These are phyloP conservation scores for Agrilus cyanescens DNA, from an alignment of 2,888 invertebrate species.

Conservation along the genomic window DNA sequence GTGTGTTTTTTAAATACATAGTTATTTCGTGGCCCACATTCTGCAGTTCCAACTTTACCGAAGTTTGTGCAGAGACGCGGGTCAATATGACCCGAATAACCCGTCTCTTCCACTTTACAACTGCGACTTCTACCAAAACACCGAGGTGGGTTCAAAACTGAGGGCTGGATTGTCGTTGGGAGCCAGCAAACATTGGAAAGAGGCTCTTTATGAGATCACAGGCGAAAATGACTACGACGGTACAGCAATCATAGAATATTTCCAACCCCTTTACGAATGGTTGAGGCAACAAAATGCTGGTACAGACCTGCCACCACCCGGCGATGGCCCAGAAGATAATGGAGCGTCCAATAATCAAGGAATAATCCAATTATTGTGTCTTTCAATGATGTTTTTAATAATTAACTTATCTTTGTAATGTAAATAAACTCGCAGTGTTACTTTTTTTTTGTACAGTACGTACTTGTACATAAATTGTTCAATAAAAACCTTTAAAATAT, in stretches of 20 bases:
- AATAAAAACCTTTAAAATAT: too few species aligned
- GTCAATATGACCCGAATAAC: constrained; percentile 43
- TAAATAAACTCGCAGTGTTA: too few species aligned
- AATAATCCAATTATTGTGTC: too few species aligned
- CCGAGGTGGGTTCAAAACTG: constrained; percentile 51
- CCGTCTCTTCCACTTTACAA: constrained; percentile 48
- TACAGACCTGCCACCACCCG: too few species aligned
- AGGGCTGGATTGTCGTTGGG: constrained; percentile 40
- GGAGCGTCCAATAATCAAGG: too few species aligned
- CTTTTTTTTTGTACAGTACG: too few species aligned
- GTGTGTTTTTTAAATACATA: constrained; percentile 21
- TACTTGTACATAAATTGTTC: too few species aligned
- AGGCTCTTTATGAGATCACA: constrained; percentile 47
- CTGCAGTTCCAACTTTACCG: constrained; percentile 66
- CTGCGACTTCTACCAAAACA: constrained; percentile 58
- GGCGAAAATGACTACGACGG: constrained; percentile 42
- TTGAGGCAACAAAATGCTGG: constrained; percentile 36
- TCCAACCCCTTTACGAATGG: constrained; percentile 43
- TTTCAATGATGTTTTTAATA: too few species aligned
- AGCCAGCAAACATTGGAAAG: constrained; percentile 41
- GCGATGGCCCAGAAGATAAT: too few species aligned
- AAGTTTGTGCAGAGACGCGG: constrained; percentile 52
- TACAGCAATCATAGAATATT: constrained; percentile 44
- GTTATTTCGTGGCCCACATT: constrained; percentile 51
- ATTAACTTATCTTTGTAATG: too few species aligned